A percentile compares a stretch with the other conserved stretches of the same genome.
Evolutionary conservation across 2,888 invertebrate genomes (phyloP).

Genomic region (Tetanocera ferruginea): DNA sequence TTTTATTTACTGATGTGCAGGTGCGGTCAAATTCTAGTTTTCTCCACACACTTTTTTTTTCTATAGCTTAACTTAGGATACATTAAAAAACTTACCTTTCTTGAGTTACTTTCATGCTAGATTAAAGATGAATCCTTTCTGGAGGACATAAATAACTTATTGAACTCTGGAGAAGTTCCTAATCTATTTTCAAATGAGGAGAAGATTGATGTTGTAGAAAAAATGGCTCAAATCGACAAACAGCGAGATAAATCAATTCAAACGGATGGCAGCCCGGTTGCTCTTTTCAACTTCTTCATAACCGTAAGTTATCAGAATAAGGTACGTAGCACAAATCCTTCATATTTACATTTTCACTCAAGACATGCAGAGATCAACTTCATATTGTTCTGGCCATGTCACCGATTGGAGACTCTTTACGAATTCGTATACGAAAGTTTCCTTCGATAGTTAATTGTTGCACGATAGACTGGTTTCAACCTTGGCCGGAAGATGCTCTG

Average conservation of each 20-base stretch:
- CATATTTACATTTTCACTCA: not conserved
- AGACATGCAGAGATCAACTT: slow-evolving; percentile 89
- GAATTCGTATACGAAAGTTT: slow-evolving; percentile 88
- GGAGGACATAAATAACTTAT: slow-evolving; percentile 92
- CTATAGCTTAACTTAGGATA: too few relatives aligned
- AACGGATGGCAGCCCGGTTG: slow-evolving; percentile 93
- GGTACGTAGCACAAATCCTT: not conserved
- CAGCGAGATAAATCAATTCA: slow-evolving; percentile 87
- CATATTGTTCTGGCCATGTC: slow-evolving; percentile 93
- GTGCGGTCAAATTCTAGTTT: slow-evolving; percentile 65
- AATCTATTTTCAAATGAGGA: slow-evolving; percentile 90
- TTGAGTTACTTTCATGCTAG: slow-evolving; percentile 65
- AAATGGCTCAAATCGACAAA: slow-evolving; percentile 91
- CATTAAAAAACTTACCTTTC: too few relatives aligned
- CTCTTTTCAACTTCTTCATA: slow-evolving; percentile 92
- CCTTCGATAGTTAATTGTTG: slow-evolving; percentile 95
- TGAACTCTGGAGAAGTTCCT: slow-evolving; percentile 95
- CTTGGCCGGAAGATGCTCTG: slow-evolving; percentile 95
- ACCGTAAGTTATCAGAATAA: slow-evolving; percentile 54
- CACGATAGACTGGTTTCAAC: slow-evolving; percentile 96
- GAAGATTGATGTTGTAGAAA: slow-evolving; percentile 90
- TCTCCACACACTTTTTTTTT: too few relatives aligned
- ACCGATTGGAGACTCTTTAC: slow-evolving; percentile 87
- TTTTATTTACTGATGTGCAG: slow-evolving; percentile 92
- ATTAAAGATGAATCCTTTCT: slow-evolving; percentile 94